phyloP scores from a whole-genome alignment of 2,113 vertebrate genomes.

The Peromyscus maniculatus region DNA sequence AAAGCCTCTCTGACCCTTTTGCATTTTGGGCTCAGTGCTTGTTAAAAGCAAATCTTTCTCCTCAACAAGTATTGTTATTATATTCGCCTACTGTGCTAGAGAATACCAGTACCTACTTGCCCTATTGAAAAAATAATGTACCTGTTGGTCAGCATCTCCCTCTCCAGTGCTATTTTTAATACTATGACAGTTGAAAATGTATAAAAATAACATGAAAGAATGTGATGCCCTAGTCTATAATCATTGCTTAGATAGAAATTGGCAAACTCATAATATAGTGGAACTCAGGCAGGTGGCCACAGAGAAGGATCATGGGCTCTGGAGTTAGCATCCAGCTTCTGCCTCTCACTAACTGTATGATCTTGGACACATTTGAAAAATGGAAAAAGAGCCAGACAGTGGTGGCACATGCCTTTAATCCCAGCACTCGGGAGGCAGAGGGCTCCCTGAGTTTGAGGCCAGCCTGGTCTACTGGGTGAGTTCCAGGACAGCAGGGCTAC shows the following conservation, averaged over 20 bases:
- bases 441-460: background rate
- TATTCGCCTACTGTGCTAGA: background rate
- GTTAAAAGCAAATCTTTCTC: background rate
- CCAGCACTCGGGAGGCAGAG: background rate
- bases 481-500: background rate
- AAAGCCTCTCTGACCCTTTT: background rate
- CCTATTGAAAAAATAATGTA: background rate
- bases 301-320: background rate
- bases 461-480: background rate
- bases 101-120: background rate
- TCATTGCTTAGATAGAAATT: background rate
- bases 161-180: background rate
- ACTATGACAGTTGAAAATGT: background rate
- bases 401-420: background rate
- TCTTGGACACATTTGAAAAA: background rate
- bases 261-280: background rate
- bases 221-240: background rate
- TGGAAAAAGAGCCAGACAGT: background rate
- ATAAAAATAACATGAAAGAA: background rate
- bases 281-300: background rate
- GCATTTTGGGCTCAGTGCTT: conserved; percentile 44
- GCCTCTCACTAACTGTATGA: background rate
- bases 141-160: background rate
- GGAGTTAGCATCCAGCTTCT: background rate
- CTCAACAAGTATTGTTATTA: background rate